phyloP scores from a whole-genome alignment of 2,888 invertebrate species.

The Mactromeris polynyma region DNA sequence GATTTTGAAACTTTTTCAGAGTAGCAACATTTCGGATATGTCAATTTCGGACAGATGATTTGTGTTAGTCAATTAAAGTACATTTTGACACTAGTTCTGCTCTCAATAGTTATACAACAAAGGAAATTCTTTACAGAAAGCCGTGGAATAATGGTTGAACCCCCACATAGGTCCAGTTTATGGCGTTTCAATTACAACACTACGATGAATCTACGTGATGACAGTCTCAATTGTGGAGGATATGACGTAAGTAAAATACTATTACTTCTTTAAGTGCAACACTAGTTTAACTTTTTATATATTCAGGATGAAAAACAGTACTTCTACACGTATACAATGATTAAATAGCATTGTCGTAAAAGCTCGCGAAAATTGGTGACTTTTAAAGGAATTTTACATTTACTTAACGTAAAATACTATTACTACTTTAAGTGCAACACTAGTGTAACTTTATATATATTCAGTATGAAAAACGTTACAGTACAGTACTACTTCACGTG shows the following conservation, averaged over 20 bases:
- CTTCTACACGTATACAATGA: too few species aligned
- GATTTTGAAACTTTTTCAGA: neutral
- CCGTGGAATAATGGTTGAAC: slow-evolving; percentile 92
- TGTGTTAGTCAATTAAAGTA: slow-evolving; percentile 9
- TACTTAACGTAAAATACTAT: too few species aligned
- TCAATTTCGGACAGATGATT: slow-evolving; percentile 41
- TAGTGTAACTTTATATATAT: too few species aligned
- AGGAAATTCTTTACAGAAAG: slow-evolving; percentile 25
- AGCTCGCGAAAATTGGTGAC: too few species aligned
- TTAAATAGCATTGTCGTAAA: too few species aligned
- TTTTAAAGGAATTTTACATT: too few species aligned
- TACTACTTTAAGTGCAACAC: too few species aligned
- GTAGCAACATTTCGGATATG: slow-evolving; percentile 22
- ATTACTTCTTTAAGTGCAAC: too few species aligned
- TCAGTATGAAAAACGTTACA: too few species aligned
- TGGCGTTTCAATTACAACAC: slow-evolving; percentile 97
- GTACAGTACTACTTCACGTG: too few species aligned
- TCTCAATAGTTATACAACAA: neutral
- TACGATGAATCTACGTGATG: slow-evolving; percentile 97
- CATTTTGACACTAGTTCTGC: slow-evolving; percentile 9
- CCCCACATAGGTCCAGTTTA: slow-evolving; percentile 96
- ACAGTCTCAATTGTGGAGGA: slow-evolving; percentile 96
- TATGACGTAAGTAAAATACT: slow-evolving; percentile 89
- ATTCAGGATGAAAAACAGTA: too few species aligned
- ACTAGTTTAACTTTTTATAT: too few species aligned